These are phyloP conservation scores for Neoitamus cyanurus DNA, from an alignment of 2,888 invertebrate genomes.

Conservation along the genomic window DNA sequence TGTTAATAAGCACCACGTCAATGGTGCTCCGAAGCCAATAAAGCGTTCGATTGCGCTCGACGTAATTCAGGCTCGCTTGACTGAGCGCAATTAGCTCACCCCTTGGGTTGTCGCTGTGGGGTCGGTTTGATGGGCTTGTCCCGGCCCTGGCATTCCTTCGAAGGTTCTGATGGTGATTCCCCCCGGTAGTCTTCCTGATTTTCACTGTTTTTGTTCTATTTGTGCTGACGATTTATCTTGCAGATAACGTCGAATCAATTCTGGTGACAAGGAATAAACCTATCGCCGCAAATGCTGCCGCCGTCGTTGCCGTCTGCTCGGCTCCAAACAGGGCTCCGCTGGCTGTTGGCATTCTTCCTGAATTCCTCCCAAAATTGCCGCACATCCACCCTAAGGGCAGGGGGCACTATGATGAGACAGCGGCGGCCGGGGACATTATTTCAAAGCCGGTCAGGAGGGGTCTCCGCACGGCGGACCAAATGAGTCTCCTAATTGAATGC, in stretches of 20 bases:
- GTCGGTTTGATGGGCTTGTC: background rate
- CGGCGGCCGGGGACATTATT: background rate
- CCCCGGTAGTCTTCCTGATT: background rate
- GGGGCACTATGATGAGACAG: background rate
- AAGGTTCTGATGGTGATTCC: background rate
- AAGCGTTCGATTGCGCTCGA: conserved; percentile 28
- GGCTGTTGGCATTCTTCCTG: background rate
- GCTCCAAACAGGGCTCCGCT: background rate
- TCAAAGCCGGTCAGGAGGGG: background rate
- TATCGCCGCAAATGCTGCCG: background rate
- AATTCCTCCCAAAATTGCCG: background rate
- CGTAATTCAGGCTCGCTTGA: conserved; percentile 21
- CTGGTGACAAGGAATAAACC: background rate
- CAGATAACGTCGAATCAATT: conserved; percentile 3
- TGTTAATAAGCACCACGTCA: conserved; percentile 2
- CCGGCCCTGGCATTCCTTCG: background rate
- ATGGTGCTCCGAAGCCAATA: conserved; percentile 26
- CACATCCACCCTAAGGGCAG: background rate
- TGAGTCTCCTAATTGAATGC: background rate
- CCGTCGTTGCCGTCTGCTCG: background rate
- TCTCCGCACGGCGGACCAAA: background rate
- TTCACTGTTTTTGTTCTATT: background rate
- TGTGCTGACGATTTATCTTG: background rate
- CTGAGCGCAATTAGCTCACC: conserved; percentile 25
- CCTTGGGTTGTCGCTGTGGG: background rate